Evolutionary conservation across 2,113 vertebrate species (phyloP).

Genomic region (Oncorhynchus kisutch): DNA sequence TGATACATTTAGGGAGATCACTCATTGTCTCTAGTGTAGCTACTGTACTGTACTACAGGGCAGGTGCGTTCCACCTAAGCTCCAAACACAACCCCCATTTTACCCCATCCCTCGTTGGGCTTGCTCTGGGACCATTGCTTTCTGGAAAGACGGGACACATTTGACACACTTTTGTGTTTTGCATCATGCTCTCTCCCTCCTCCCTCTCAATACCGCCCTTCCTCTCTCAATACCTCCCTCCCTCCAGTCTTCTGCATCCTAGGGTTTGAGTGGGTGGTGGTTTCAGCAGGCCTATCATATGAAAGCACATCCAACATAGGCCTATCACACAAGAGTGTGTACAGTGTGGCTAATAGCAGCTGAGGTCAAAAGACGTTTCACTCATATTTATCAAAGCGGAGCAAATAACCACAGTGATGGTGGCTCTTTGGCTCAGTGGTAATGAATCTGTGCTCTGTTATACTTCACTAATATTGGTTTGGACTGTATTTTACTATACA

Average conservation of each 20-base stretch:
- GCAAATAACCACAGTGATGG: neutral
- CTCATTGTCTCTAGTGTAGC: neutral
- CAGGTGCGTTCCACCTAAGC: neutral
- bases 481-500: neutral
- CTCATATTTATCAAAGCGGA: neutral
- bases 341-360: neutral
- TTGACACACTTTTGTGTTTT: neutral
- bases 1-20: conserved; percentile 46
- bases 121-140: neutral
- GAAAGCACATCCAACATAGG: neutral
- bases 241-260: neutral
- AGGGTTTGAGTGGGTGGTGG: neutral
- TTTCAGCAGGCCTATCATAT: neutral
- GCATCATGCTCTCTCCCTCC: too few species aligned
- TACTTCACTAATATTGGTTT: neutral
- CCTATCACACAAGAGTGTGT: neutral
- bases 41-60: neutral
- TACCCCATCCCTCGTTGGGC: neutral
- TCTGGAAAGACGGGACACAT: neutral
- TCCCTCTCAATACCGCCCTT: too few species aligned
- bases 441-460: neutral
- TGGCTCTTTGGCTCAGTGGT: neutral
- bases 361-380: neutral
- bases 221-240: too few species aligned
- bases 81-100: too few species aligned